Percentiles rank a stretch among this genome's conserved stretches.
Evolutionary conservation across 2,113 vertebrate species (phyloP).

Genomic region (human (Homo sapiens)): GRCh38 chr1:41878001-41878500

Average conservation of each 20-base stretch:
- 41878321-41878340: neutral
- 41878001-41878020: constrained; percentile 13
- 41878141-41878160: constrained; percentile 3
- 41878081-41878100: constrained; percentile 32
- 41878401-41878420: neutral
- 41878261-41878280: constrained; percentile 51
- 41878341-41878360: constrained; percentile 23
- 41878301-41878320: neutral
- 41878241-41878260: neutral
- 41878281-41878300: neutral
- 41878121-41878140: constrained; percentile 48
- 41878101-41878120: constrained; percentile 56
- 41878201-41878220: constrained; percentile 1
- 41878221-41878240: constrained; percentile 43
- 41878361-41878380: neutral
- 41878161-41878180: constrained; percentile 59
- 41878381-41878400: constrained; percentile 23
- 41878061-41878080: constrained; percentile 39
- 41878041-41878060: constrained; percentile 43
- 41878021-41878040: constrained; percentile 21
- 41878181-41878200: constrained; percentile 52
- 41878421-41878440: constrained; percentile 39
- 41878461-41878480: constrained; percentile 45
- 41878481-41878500: neutral
- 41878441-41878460: constrained; percentile 50